Percentiles rank a stretch among this genome's conserved stretches.
Conservation (phyloP, 1,140 invertebrate genomes). For the Drosophila tani region DNA sequence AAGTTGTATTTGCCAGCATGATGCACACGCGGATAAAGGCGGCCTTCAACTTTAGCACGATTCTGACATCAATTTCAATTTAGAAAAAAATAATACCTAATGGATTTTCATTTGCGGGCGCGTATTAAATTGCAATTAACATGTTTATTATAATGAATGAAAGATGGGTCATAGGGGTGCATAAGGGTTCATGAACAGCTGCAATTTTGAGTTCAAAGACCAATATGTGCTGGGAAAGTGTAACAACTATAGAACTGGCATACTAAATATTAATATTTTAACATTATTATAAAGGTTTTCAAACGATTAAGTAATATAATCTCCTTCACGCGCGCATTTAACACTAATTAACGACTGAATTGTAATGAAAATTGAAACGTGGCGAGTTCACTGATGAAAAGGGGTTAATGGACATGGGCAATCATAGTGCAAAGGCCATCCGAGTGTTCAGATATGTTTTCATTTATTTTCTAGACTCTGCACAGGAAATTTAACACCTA, state of each 20-base stretch:
- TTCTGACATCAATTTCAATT: slow-evolving; percentile 63
- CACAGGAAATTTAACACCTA: slow-evolving; percentile 16
- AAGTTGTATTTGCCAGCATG: slow-evolving; percentile 14
- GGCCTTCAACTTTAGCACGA: slow-evolving; percentile 67
- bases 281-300: not conserved
- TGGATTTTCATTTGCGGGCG: slow-evolving; percentile 17
- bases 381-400: not conserved
- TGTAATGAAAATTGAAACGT: slow-evolving; percentile 27
- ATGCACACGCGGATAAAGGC: slow-evolving; percentile 5
- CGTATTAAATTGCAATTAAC: slow-evolving; percentile 71
- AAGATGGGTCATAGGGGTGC: no score
- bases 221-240: not conserved
- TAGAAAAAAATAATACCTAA: slow-evolving; percentile 22
- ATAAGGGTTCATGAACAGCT: slow-evolving; percentile 32
- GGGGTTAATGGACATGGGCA: slow-evolving; percentile 34
- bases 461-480: not conserved
- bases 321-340: slow-evolving; percentile 39
- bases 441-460: not conserved
- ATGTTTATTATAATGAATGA: slow-evolving; percentile 30
- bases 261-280: no score
- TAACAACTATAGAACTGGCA: not conserved
- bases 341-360: slow-evolving; percentile 50
- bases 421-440: slow-evolving; percentile 3
- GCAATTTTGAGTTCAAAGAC: slow-evolving; percentile 4
- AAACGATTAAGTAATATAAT: not conserved